phyloP scores from a whole-genome alignment of 2,797 vertebrate genomes.

The Loris lydekkerianus region DNA sequence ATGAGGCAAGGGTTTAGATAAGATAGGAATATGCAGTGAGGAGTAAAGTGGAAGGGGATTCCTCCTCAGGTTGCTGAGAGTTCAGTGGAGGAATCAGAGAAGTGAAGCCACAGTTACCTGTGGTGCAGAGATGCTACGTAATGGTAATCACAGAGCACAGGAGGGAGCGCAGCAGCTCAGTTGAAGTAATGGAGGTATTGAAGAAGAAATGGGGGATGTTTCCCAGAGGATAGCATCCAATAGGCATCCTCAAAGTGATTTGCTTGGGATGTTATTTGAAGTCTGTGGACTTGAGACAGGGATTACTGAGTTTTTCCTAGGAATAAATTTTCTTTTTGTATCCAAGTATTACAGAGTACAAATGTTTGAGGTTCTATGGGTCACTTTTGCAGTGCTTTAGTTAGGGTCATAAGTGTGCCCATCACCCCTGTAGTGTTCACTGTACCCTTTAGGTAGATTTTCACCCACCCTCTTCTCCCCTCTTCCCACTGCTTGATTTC shows the following conservation, averaged over 20 bases:
- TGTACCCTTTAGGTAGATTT: background rate
- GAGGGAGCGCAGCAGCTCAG: background rate
- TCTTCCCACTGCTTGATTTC: background rate
- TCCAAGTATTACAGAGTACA: background rate
- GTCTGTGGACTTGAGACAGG: no score
- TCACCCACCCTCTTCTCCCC: background rate
- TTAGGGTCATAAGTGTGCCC: background rate
- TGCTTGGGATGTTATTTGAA: no score
- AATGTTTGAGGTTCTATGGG: background rate
- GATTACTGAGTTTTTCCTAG: no score
- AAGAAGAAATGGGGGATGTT: no score
- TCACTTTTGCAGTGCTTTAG: background rate
- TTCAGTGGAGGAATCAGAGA: background rate
- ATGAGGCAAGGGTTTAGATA: background rate
- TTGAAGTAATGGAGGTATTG: background rate
- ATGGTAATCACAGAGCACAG: background rate
- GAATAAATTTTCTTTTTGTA: background rate
- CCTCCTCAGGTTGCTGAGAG: background rate
- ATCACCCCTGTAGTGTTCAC: background rate
- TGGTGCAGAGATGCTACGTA: accelerated
- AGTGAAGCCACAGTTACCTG: background rate
- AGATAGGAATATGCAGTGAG: no score
- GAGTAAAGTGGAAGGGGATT: background rate
- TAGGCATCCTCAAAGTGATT: background rate
- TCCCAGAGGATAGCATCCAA: background rate